Conservation (phyloP, 1,140 invertebrate species). For the Meloidogyne floridensis region DNA sequence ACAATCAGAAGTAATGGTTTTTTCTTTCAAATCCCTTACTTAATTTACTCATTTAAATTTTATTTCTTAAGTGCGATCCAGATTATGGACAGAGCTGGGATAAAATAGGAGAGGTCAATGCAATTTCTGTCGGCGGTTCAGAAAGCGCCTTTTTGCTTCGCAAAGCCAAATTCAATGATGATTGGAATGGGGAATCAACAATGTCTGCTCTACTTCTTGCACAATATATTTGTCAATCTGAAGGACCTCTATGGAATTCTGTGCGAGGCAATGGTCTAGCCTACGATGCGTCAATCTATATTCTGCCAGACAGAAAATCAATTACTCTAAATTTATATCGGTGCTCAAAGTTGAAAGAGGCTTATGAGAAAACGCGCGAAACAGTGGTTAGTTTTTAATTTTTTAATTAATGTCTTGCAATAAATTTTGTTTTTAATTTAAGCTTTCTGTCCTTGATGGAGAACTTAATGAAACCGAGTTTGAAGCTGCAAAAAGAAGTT, state of each 20-base stretch:
- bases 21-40: not conserved
- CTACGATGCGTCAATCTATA: conserved; percentile 69
- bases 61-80: conserved; percentile 19
- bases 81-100: not conserved
- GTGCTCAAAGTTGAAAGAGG: conserved; percentile 76
- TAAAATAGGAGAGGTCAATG: conserved; percentile 43
- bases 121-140: conserved; percentile 80
- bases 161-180: conserved; percentile 68
- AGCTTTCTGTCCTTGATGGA: conserved; percentile 67
- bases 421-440: not conserved
- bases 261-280: conserved; percentile 82
- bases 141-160: conserved; percentile 79
- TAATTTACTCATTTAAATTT: not conserved
- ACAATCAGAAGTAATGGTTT: conserved; percentile 2
- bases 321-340: conserved; percentile 76
- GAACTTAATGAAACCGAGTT: conserved; percentile 76
- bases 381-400: conserved; percentile 74
- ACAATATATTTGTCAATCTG: conserved; percentile 82
- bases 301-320: conserved; percentile 72
- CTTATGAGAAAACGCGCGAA: conserved; percentile 77
- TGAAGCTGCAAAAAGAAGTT: conserved; percentile 80
- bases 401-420: not conserved
- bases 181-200: conserved; percentile 69
- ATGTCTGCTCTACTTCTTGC: conserved; percentile 65
- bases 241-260: conserved; percentile 84